These are phyloP conservation scores for Urocynchramus pylzowi DNA, from an alignment of 2,113 vertebrate genomes.

Conservation along the genomic window DNA sequence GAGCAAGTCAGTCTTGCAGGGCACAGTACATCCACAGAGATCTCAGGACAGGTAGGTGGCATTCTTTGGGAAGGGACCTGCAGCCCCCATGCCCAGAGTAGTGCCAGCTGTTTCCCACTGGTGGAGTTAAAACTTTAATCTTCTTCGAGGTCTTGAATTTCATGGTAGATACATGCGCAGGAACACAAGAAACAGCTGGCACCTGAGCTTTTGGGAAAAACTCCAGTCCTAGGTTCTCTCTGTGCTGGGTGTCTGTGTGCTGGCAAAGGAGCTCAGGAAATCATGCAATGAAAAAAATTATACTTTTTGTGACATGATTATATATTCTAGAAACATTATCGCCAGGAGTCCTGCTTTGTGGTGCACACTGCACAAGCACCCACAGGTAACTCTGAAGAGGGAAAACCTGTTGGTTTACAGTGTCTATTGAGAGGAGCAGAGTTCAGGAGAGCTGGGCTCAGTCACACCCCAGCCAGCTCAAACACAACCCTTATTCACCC, in stretches of 20 bases:
- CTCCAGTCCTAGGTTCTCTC: not conserved
- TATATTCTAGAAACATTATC: not conserved
- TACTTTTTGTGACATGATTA: not conserved
- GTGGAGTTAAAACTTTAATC: not conserved
- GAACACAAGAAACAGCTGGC: not conserved
- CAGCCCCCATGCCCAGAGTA: not conserved
- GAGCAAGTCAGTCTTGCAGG: not conserved
- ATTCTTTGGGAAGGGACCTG: not conserved
- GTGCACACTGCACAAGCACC: not conserved
- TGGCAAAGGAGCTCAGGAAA: not conserved
- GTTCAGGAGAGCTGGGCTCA: not conserved
- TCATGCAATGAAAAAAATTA: not conserved
- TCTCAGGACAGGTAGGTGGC: not conserved
- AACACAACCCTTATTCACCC: no score
- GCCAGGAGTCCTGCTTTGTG: not conserved
- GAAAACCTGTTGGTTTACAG: not conserved
- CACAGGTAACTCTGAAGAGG: not conserved
- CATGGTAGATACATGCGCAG: fast-evolving
- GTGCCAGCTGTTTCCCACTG: not conserved
- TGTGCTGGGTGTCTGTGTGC: not conserved
- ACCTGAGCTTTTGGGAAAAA: not conserved
- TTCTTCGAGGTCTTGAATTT: not conserved
- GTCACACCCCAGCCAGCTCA: not conserved
- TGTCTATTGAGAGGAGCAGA: not conserved
- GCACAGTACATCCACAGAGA: not conserved